Evolutionary conservation across 2,888 invertebrate species (phyloP).

Genomic region (Ectemnius cavifrons): DNA sequence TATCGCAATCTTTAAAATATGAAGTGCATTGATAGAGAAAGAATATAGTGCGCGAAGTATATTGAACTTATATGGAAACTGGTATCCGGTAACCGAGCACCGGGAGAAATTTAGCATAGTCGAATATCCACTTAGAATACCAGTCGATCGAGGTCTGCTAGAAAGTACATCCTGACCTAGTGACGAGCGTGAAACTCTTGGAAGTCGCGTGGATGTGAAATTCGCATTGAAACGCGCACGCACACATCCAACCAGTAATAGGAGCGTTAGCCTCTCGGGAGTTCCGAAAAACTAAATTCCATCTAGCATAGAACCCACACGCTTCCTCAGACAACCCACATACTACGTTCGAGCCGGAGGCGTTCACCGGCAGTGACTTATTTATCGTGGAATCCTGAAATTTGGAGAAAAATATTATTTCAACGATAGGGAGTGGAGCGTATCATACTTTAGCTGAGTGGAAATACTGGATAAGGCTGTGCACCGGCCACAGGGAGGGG

Average conservation of each 20-base stretch:
- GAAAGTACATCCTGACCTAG: conserved; percentile 41
- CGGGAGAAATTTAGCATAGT: conserved; percentile 23
- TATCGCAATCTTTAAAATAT: too few species aligned
- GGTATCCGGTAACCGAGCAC: conserved; percentile 4
- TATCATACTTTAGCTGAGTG: neutral
- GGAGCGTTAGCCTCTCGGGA: too few species aligned
- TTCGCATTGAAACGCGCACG: neutral
- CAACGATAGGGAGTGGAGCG: neutral
- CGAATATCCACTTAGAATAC: conserved; percentile 11
- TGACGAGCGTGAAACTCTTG: conserved; percentile 27
- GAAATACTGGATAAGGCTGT: conserved; percentile 15
- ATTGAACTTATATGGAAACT: neutral
- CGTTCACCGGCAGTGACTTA: too few species aligned
- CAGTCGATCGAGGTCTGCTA: conserved; percentile 20
- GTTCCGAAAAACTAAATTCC: too few species aligned
- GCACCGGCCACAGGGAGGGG: conserved; percentile 24
- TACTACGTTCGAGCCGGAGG: too few species aligned
- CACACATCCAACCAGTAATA: too few species aligned
- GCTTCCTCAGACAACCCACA: too few species aligned
- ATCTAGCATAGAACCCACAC: too few species aligned
- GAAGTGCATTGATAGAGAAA: neutral
- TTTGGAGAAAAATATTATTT: conserved; percentile 2
- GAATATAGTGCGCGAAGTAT: neutral
- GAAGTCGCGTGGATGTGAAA: conserved; percentile 17
- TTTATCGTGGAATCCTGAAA: neutral